A percentile compares a stretch with the other conserved stretches of the same genome.
phyloP scores from a whole-genome alignment of 2,113 vertebrate species.

The Pollimyrus isidori region DNA sequence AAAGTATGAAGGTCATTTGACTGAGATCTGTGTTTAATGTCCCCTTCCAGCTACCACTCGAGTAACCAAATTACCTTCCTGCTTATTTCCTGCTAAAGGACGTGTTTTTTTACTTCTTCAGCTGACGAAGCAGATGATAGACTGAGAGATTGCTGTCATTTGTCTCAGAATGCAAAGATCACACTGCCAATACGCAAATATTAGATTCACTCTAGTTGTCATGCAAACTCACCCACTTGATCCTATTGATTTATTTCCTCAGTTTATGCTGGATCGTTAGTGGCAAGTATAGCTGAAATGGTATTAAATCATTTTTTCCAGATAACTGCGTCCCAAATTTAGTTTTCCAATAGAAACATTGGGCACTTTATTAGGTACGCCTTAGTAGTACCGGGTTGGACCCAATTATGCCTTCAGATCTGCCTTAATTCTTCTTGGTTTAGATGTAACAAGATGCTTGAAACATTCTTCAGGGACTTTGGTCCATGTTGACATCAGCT shows the following conservation, averaged over 20 bases:
- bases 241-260: neutral
- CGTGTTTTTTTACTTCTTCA: conserved; percentile 9
- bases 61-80: conserved; percentile 26
- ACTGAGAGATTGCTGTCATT: conserved; percentile 22
- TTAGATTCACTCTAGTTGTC: neutral
- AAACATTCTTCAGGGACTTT: neutral
- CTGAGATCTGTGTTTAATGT: conserved; percentile 1
- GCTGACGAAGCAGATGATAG: neutral
- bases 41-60: neutral
- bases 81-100: conserved; percentile 18
- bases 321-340: neutral
- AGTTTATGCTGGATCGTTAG: neutral
- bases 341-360: neutral
- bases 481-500: neutral
- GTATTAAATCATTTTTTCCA: neutral
- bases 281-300: neutral
- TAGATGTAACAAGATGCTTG: neutral
- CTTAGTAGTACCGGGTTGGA: neutral
- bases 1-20: neutral
- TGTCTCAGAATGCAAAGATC: conserved; percentile 20
- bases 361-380: neutral
- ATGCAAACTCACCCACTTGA: neutral
- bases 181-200: neutral
- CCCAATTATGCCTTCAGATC: neutral
- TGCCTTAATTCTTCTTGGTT: neutral